Percentiles rank a stretch among this genome's conserved stretches.
phyloP scores from a whole-genome alignment of 2,797 vertebrate species.

The Anguilla obscura region DNA sequence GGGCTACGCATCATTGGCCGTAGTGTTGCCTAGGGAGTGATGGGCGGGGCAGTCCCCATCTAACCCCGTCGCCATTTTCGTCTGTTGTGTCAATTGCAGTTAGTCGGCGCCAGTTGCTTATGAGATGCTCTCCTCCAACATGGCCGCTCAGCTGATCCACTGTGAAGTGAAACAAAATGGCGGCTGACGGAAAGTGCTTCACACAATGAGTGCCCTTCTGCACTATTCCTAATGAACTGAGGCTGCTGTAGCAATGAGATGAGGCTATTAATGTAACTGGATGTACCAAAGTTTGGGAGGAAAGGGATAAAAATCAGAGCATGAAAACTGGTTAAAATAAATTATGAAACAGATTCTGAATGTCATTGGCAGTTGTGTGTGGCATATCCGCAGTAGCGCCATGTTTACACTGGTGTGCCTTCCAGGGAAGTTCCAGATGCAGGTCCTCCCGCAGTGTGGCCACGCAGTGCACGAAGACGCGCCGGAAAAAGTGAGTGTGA shows the following conservation, averaged over 20 bases:
- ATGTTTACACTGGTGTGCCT: conserved; percentile 27
- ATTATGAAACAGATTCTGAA: not conserved
- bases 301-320: not conserved
- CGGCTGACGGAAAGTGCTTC: not conserved
- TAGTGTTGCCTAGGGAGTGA: not conserved
- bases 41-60: not conserved
- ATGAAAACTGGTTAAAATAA: not conserved
- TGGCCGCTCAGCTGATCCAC: not conserved
- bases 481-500: conserved; percentile 87
- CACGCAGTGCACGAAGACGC: conserved; percentile 97
- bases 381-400: not conserved
- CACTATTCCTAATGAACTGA: not conserved
- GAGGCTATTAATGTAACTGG: not conserved
- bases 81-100: not conserved
- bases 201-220: not conserved
- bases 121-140: not conserved
- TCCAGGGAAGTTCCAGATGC: conserved; percentile 98
- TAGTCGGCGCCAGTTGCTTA: not conserved
- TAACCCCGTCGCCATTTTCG: not conserved
- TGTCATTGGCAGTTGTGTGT: not conserved
- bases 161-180: not conserved
- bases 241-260: not conserved
- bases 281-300: not conserved
- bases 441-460: conserved; percentile 95
- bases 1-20: not conserved